Evolutionary conservation across 2,797 vertebrate species (phyloP), one percentile per base, ranked within the genome.

Genomic region (Melanotaenia pygmaea): DNA sequence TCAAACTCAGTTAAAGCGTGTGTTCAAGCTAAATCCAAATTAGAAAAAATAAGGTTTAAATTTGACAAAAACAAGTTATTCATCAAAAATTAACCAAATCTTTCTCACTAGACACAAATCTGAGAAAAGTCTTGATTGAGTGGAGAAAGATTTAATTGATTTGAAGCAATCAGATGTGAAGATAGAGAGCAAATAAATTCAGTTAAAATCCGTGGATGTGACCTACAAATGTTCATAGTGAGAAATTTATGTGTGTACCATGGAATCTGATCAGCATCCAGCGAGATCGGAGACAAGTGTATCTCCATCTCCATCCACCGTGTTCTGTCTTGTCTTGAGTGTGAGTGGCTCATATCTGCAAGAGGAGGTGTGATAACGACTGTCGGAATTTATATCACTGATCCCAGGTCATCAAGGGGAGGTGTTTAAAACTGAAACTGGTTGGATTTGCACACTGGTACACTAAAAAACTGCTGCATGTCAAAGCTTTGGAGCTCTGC

Each of bases 401-500:
- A 53, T 53, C 50, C n/a, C 3, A 24, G 50, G 45, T 47, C 47
- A 22, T n/a, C 20, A 8, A 7, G 47, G 47, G 11, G 47, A 50
- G 8, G 18, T 8, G 18, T 16, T 47, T 50, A 50, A 9, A 53
- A 53, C 51, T 51, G n/a, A 22, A 51, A n/a, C 20, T 50, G 20
- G 45, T 47, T 47, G 20, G 45, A 47, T 20, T 2, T 50, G 47
- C 47, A 22, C 6, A 22, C 20, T n/a, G n/a, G 47, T 8, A 22
- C 20, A 50, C 47, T n/a, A 22, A n/a, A 8, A 70, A 78, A 70
- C 59, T 22, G 58, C 28, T 30, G 59, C 59, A 59, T 7, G 72
- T 78, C 64, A 59, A 8, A 60, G 53, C 65, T 43, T 56, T 22
- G 11, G 53, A 74, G 73, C 74, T 86, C 32, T 83, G 76, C 64